Evolutionary conservation across 2,797 vertebrate genomes (phyloP), one percentile per base, ranked within the genome.

Genomic region (Telmatherina bonti): DNA sequence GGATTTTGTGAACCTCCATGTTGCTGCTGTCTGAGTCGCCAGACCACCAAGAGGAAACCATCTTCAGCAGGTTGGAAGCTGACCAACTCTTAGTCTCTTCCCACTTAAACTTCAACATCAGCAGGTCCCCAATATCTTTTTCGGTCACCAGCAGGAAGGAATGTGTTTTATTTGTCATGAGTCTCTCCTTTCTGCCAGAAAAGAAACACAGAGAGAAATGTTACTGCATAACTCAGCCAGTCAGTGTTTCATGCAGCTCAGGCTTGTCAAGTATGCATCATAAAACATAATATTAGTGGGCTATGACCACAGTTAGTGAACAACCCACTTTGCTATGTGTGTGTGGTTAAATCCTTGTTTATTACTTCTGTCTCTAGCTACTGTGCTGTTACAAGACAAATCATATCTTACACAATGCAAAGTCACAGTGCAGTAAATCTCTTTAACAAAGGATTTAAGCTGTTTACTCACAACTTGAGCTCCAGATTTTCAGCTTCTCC

Each of bases 141-240:
- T 95, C 94, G 0, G 93, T 94, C 83, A 95, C 92, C 72, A 95
- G 80, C 63, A 95, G 91, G 79, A 95, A 95, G 0, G 94, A 95
- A 18, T 93, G 93, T 0, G 93, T 95, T 82, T 70, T 92, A 68
- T 94, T 94, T 62, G 85, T 70, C 0, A 72, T 15, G 8, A 94
- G 91, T 72, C 91, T 94, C 68, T 94, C 92, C 59, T 91, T 90
- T 27, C 94, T 95, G 84, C 10, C 62, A 62, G 54, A 51, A 4
- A 63, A 62, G 8, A 43, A 55, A 74, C 0, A 7, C 2, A 52
- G 20, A 45, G 8, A 43, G 18, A 70, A 41, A 43, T 8, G 41
- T 78, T 30, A 60, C 3, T 2, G 10, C 33, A 4, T 26, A 57
- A 1, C 11, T 7, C n/a, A 49, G 20, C 20, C 47, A 31, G 10